These are phyloP conservation scores for Anagrus nilaparvatae DNA, from an alignment of 1,140 invertebrate species.

Conservation along the genomic window DNA sequence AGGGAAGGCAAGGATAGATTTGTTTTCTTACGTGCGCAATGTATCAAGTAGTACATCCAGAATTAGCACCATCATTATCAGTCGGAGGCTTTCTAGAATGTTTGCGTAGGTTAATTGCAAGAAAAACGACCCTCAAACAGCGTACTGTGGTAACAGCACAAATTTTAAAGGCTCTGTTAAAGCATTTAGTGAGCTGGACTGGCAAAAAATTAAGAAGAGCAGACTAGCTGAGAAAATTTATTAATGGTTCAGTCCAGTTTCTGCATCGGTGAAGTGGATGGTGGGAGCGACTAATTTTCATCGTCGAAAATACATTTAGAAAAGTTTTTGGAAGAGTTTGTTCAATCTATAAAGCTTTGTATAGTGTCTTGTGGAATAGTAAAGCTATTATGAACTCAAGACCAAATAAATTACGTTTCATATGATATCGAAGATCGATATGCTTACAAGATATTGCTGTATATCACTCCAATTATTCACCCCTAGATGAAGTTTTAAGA, in stretches of 20 bases:
- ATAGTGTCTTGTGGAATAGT: conserved; percentile 20
- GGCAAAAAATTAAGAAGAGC: conserved; percentile 12
- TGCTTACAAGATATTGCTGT: background rate
- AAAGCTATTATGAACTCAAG: conserved; percentile 10
- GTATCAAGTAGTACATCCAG: conserved; percentile 18
- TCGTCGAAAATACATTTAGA: conserved; percentile 16
- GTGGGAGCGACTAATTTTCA: conserved; percentile 26
- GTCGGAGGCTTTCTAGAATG: conserved; percentile 1
- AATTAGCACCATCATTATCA: conserved; percentile 10
- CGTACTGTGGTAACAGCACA: conserved; percentile 30
- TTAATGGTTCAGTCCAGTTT: conserved; percentile 30
- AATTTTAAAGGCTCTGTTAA: conserved; percentile 22
- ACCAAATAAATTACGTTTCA: conserved; percentile 1
- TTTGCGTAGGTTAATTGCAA: conserved; percentile 25
- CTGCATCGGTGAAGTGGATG: conserved; percentile 29
- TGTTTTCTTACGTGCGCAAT: conserved; percentile 18
- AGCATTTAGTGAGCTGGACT: conserved; percentile 15
- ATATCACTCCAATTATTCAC: too few relatives aligned
- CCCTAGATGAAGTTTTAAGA: too few relatives aligned
- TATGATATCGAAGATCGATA: background rate
- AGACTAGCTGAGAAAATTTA: conserved; percentile 18
- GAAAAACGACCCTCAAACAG: conserved; percentile 19
- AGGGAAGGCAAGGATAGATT: conserved; percentile 13
- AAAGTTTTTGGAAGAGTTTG: conserved; percentile 19
- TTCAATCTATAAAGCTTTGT: conserved; percentile 23